Conservation (phyloP, 1,140 invertebrate genomes). For the Drosophila yakuba region DNA sequence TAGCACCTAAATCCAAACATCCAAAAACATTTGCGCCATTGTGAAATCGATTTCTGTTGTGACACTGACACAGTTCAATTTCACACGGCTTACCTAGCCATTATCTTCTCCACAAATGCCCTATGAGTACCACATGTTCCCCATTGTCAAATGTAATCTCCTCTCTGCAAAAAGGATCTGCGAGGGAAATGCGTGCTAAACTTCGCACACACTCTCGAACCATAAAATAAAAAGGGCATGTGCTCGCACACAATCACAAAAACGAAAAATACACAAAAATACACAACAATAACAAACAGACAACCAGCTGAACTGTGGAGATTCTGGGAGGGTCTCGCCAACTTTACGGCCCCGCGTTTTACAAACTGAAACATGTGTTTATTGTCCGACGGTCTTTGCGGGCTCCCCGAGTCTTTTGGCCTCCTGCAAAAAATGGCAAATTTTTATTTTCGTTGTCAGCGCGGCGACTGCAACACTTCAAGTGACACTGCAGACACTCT, state of each 20-base stretch:
- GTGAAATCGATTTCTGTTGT: slow-evolving; percentile 45
- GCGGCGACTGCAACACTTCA: slow-evolving; percentile 78
- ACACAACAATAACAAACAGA: slow-evolving; percentile 44
- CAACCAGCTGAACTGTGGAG: slow-evolving; percentile 49
- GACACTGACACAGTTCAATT: slow-evolving; percentile 54
- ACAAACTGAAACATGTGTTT: slow-evolving; percentile 81
- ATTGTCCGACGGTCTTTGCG: slow-evolving; percentile 59
- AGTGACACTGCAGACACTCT: slow-evolving; percentile 52
- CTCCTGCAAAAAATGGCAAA: slow-evolving; percentile 21
- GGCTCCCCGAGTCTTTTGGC: slow-evolving; percentile 11
- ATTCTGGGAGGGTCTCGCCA: slow-evolving; percentile 22
- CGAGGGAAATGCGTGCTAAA: slow-evolving; percentile 45
- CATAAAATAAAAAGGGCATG: slow-evolving; percentile 65
- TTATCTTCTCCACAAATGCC: slow-evolving; percentile 34
- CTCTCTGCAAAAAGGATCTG: slow-evolving; percentile 15
- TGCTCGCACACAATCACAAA: slow-evolving; percentile 40
- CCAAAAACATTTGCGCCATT: slow-evolving; percentile 18
- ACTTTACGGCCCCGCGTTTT: slow-evolving; percentile 75
- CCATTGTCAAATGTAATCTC: slow-evolving; percentile 66
- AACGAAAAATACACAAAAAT: slow-evolving; percentile 27
- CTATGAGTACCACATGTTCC: slow-evolving; percentile 37
- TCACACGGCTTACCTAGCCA: slow-evolving; percentile 50
- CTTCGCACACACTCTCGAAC: slow-evolving; percentile 43
- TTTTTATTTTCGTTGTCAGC: slow-evolving; percentile 68
- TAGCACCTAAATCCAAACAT: slow-evolving; percentile 18